Evolutionary conservation across 2,113 vertebrate genomes (phyloP), one percentile per base, ranked within the genome.

Genomic region (Malurus melanocephalus): DNA sequence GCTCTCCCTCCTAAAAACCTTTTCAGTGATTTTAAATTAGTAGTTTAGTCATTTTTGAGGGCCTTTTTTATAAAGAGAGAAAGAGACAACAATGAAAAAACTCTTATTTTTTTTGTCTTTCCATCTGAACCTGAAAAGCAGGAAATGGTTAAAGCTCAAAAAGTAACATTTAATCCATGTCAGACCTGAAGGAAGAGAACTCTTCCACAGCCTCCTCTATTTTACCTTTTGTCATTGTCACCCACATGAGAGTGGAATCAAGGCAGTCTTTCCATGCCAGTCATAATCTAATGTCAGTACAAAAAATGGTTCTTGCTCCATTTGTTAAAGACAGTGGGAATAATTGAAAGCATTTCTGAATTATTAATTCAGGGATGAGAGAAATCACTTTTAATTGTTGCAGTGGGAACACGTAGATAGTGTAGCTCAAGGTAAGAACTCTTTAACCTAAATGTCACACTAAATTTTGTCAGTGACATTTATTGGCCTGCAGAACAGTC

Each of bases 331-430:
- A 8, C 32, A 35, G 53, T 16, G 68, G 46, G 49, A 74, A 42
- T 49, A 64, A 65, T 22, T 56, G 8, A 38, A 68, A 68, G 49
- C 53, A 32, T 83, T 71, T 80, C 57, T 65, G 45, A 78, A 27
- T 78, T 78, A 92, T 79, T 52, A 71, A 80, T 42, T 7, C 19
- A 42, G 12, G 11, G 17, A 6, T 16, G 56, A 92, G 65, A 69
- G 49, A 64, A 89, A 78, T 80, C 32, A 64, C 68, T 95, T 45
- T 45, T 78, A 87, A 64, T 80, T 77, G 32, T 85, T 62, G 23
- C 56, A 64, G 76, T 3, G 6, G 73, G 80, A 91, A 22, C 80
- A 40, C 9, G 10, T 46, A 49, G 16, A 69, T 32, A 38, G 46
- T 9, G 30, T 7, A 57, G 78, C 11, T 32, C 45, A 46, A 80